These are phyloP conservation scores for Xenopus laevis DNA, from an alignment of 2,113 vertebrate species.

Conservation along the genomic window DNA sequence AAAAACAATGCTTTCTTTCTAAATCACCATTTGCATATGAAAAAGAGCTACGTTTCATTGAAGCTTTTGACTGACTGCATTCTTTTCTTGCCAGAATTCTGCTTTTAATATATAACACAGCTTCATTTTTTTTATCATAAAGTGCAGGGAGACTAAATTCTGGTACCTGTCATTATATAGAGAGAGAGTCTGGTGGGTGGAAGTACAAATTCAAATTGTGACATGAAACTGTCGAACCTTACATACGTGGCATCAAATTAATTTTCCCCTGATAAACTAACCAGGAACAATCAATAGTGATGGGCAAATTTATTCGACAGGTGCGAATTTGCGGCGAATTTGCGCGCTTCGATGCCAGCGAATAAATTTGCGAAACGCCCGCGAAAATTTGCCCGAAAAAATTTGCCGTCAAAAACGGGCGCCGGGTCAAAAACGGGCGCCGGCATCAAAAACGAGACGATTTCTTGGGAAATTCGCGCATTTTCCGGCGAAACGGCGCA, in stretches of 20 bases:
- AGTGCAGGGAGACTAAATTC: slow-evolving; percentile 37
- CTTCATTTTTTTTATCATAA: slow-evolving; percentile 37
- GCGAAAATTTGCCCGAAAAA: no score
- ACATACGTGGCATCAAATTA: neutral
- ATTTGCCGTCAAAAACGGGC: no score
- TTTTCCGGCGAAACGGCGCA: no score
- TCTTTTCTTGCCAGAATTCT: slow-evolving; percentile 58
- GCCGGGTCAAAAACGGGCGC: no score
- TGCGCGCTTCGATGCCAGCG: no score
- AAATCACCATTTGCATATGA: slow-evolving; percentile 74
- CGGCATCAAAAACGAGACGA: no score
- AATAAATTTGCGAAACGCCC: no score
- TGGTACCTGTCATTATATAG: slow-evolving; percentile 5
- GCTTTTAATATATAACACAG: slow-evolving; percentile 50
- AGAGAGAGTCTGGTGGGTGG: neutral
- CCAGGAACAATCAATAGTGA: no score
- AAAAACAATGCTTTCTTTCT: slow-evolving; percentile 74
- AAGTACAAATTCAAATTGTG: slow-evolving; percentile 38
- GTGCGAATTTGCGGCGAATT: no score
- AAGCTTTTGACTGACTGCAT: slow-evolving; percentile 64
- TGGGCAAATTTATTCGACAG: no score
- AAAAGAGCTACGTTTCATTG: slow-evolving; percentile 69
- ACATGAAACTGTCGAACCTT: neutral
- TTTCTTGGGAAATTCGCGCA: no score
- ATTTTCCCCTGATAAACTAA: neutral